phyloP scores from a whole-genome alignment of 2,113 vertebrate species.

The Aptenodytes patagonicus region DNA sequence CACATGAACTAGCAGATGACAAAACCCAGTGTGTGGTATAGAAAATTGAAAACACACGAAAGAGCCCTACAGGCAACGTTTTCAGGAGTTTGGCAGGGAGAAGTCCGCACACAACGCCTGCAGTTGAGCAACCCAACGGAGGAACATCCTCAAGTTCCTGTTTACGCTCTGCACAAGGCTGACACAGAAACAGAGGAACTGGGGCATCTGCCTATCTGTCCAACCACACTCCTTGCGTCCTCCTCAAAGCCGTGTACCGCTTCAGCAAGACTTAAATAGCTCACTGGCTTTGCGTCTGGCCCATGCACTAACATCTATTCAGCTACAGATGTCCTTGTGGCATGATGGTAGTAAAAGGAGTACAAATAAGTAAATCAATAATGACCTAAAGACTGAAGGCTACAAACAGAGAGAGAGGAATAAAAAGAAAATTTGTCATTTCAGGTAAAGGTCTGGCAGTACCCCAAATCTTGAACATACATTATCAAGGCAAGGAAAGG shows the following conservation, averaged over 20 bases:
- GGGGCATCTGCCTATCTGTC: neutral
- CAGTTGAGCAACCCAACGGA: neutral
- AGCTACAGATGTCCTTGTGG: neutral
- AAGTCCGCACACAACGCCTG: rapidly evolving
- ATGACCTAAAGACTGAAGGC: neutral
- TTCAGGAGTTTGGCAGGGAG: neutral
- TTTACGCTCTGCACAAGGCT: neutral
- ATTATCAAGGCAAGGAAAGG: neutral
- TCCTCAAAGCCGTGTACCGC: rapidly evolving
- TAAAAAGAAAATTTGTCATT: neutral
- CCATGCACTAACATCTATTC: rapidly evolving
- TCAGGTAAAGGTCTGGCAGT: neutral
- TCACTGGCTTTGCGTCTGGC: rapidly evolving
- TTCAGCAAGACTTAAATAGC: neutral
- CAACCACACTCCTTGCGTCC: neutral
- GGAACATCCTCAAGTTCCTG: conserved; percentile 1
- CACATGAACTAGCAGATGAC: neutral
- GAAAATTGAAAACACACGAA: neutral
- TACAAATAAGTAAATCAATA: neutral
- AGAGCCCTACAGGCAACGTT: neutral
- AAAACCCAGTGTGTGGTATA: neutral
- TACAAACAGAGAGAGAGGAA: neutral
- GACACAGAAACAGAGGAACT: neutral
- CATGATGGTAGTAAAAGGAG: neutral
- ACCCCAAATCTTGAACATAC: neutral